Evolutionary conservation across 2,888 invertebrate species (phyloP).

Genomic region (Sarcophaga subvicina): DNA sequence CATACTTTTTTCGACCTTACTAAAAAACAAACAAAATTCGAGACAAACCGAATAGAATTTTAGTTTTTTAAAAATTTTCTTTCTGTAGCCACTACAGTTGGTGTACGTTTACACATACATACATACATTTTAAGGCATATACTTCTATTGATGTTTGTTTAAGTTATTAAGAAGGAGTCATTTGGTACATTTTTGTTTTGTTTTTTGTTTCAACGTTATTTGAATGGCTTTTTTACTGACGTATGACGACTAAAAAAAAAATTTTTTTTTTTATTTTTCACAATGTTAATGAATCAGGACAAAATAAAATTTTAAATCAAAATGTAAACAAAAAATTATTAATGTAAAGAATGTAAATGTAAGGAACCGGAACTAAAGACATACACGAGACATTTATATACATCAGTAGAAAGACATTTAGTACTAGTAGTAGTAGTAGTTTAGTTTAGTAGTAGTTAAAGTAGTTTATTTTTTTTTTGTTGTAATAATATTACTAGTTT

Average conservation of each 20-base stretch:
- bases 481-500: conserved; percentile 42
- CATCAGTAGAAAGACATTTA: conserved; percentile 65
- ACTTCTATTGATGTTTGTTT: background rate
- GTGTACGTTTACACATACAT: too few relatives aligned
- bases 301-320: conserved; percentile 18
- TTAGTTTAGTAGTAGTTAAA: background rate
- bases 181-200: background rate
- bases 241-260: conserved; percentile 28
- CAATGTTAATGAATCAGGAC: background rate
- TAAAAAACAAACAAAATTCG: conserved; percentile 81
- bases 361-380: conserved; percentile 26
- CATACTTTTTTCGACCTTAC: conserved; percentile 79
- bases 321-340: conserved; percentile 6
- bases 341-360: background rate
- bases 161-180: background rate
- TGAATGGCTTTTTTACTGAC: conserved; percentile 44
- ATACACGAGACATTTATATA: conserved; percentile 53
- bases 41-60: conserved; percentile 79
- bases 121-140: too few relatives aligned
- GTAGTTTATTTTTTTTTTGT: background rate
- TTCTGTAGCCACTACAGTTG: background rate
- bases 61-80: conserved; percentile 64
- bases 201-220: conserved; percentile 9
- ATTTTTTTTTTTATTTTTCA: background rate
- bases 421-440: conserved; percentile 41